phyloP scores from a whole-genome alignment of 2,888 invertebrate species.

The Isoperla grammatica region DNA sequence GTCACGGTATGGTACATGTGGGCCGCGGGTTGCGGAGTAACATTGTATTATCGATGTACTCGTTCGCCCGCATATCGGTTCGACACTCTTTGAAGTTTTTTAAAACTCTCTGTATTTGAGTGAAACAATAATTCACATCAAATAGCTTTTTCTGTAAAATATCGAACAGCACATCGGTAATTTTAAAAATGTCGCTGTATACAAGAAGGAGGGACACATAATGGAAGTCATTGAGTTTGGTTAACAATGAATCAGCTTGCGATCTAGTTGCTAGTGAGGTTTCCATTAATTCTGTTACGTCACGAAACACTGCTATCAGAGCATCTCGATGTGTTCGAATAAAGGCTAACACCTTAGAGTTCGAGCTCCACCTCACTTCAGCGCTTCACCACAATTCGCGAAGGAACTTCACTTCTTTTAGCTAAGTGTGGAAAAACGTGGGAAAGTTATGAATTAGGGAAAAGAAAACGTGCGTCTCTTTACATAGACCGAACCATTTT shows the following conservation, averaged over 20 bases:
- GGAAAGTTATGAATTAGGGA: conserved; percentile 9
- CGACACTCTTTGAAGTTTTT: background rate
- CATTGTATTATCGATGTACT: too few relatives aligned
- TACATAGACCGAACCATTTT: too few relatives aligned
- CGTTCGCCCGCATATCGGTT: background rate
- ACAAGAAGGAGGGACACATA: background rate
- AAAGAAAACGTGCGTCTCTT: background rate
- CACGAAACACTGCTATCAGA: background rate
- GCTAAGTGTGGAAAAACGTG: conserved; percentile 16
- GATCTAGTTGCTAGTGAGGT: background rate
- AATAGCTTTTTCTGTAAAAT: background rate
- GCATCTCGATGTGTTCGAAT: too few relatives aligned
- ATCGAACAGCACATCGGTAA: too few relatives aligned
- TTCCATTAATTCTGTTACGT: background rate
- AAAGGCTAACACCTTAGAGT: background rate
- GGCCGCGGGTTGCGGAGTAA: too few relatives aligned
- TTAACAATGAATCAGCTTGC: background rate
- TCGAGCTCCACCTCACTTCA: background rate
- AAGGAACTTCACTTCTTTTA: background rate
- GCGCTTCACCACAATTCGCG: conserved; percentile 12
- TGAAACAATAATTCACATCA: background rate
- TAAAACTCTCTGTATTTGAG: background rate
- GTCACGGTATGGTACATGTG: too few relatives aligned
- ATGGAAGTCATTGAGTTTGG: background rate
- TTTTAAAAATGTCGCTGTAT: too few relatives aligned